phyloP scores from a whole-genome alignment of 2,888 invertebrate genomes.

The Cenopis cana region DNA sequence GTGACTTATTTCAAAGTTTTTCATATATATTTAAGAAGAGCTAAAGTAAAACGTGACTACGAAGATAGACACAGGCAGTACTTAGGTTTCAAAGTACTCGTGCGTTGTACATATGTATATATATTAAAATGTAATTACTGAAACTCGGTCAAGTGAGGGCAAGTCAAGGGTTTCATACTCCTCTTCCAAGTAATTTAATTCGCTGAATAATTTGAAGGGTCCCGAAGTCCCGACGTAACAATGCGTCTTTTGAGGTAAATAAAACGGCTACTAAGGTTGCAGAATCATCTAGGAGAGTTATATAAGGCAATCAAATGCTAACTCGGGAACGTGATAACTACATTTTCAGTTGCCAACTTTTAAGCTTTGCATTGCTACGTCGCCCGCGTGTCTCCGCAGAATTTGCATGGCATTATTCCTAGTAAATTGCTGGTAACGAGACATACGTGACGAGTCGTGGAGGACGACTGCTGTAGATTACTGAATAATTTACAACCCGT shows the following conservation, averaged over 20 bases:
- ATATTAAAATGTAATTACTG: conserved; percentile 18
- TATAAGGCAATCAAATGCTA: conserved; percentile 15
- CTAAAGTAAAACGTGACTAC: neutral
- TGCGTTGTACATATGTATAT: neutral
- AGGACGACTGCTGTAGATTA: conserved; percentile 65
- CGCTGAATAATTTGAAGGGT: conserved; percentile 25
- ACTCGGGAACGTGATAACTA: conserved; percentile 6
- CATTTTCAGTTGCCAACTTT: conserved; percentile 23
- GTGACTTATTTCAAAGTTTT: neutral
- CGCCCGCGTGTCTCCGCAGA: conserved; percentile 55
- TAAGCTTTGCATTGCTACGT: conserved; percentile 56
- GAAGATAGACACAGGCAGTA: neutral
- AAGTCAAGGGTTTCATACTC: conserved; percentile 16
- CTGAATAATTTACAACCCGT: conserved; percentile 68
- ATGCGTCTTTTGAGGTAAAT: conserved; percentile 1
- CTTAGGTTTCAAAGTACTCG: neutral
- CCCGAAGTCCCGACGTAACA: conserved; percentile 8
- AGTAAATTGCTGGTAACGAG: conserved; percentile 73
- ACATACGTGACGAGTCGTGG: conserved; percentile 67
- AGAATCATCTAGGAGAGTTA: neutral
- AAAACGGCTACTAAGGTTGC: neutral
- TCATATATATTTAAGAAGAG: neutral
- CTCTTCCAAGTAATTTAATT: conserved; percentile 23
- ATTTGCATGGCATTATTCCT: conserved; percentile 69
- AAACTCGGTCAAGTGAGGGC: conserved; percentile 5